Base-by-base conservation (phyloP, 2,888 invertebrate species). In the Eilema griseolum region DNA sequence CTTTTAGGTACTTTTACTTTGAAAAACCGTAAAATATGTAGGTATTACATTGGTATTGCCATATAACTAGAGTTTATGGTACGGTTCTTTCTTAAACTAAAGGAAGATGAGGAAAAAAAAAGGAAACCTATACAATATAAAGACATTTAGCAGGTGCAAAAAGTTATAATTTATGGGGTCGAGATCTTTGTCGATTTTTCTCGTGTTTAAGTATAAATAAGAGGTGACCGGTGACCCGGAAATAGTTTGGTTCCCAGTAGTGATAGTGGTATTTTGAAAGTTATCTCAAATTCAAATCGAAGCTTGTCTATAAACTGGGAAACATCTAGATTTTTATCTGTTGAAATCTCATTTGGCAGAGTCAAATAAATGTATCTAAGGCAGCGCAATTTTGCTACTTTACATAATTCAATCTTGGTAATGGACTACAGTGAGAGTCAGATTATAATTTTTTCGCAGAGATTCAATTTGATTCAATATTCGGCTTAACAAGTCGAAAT, bases 361-460 rank as follows among this genome's bases (percentile, higher is more conserved):
- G 28, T 28, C 64, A 52, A 64, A 64, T 64, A 64, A 64, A 52
- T 24, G 33, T 16, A 61, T 61, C 3, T n/a, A 33, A 61, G 61
- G 31, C 31, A 61, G 62, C 62, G 37, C 61, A 62, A 61, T 28
- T 64, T 64, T 64, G 28, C 64, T 64, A 64, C 52, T 52, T 62
- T 41, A 41, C 41, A 62, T 62, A 41, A 62, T 62, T 62, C 41
- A 62, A 62, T 37, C 24, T 41, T 24, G 16, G 41, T 41, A 41
- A 62, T 62, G 61, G 61, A 41, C 41, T 62, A 41, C 37, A 41
- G 62, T 41, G 24, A 41, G 41, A 31, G 31, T 61, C 61, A 61
- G 31, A 11, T 61, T 62, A 24, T 62, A 24, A 62, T 26, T 37
- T 61, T 61, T 37, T 41, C 24, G 23, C 62, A 41, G 24, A 16